Evolutionary conservation across 2,797 vertebrate genomes (phyloP).

Genomic region (Heterohyrax brucei): DNA sequence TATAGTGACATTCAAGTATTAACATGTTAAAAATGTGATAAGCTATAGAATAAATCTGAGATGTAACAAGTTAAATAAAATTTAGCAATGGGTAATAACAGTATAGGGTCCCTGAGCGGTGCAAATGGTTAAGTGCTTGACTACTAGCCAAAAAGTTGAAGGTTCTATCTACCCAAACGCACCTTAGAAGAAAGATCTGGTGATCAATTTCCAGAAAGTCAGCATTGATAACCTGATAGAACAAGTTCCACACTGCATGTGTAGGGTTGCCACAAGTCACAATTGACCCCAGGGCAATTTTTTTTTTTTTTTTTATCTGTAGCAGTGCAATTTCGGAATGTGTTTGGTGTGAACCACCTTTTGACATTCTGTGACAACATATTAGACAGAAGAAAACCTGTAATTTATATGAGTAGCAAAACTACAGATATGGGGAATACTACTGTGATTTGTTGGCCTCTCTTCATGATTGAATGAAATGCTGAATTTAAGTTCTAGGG

Average conservation of each 20-base stretch:
- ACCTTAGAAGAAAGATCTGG: background rate
- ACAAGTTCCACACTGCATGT: background rate
- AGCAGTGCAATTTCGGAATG: conserved; percentile 24
- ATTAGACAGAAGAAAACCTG: background rate
- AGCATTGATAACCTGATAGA: too few relatives aligned
- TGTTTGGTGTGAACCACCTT: background rate
- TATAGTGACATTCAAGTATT: conserved; percentile 44
- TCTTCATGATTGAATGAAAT: conserved; percentile 40
- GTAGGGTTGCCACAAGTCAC: background rate
- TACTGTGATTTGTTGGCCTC: background rate
- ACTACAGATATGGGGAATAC: background rate
- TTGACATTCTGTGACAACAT: conserved; percentile 16
- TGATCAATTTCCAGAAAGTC: too few relatives aligned
- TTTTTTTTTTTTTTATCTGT: background rate
- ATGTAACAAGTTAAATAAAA: conserved; percentile 38
- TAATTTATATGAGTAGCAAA: conserved; percentile 11
- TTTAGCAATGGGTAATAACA: background rate
- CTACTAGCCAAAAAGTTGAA: background rate
- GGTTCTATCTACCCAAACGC: too few relatives aligned
- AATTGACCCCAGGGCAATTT: background rate
- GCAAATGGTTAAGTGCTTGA: background rate
- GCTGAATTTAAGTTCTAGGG: conserved; percentile 24
- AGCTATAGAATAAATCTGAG: background rate
- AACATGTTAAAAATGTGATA: conserved; percentile 24
- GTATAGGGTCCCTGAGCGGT: background rate